Percentiles rank a stretch among this genome's conserved stretches.
Conservation (phyloP, 2,113 vertebrate species). For the Tylochromis polylepis region DNA sequence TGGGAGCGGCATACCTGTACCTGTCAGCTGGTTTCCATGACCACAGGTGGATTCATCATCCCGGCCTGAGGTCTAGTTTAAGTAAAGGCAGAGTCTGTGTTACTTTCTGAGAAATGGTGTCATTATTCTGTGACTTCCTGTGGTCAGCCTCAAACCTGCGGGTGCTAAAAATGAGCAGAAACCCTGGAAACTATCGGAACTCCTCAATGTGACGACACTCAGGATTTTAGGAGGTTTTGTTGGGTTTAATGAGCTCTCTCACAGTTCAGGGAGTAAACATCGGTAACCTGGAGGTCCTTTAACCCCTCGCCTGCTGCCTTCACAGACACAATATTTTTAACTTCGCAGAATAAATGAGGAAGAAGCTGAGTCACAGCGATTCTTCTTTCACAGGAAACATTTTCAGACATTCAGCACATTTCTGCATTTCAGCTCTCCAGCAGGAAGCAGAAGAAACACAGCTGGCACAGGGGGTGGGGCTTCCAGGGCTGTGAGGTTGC, state of each 20-base stretch:
- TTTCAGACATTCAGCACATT: slow-evolving; percentile 34
- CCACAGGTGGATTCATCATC: background rate
- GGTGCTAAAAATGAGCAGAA: background rate
- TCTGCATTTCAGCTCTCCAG: background rate
- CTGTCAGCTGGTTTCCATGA: background rate
- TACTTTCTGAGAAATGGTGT: background rate
- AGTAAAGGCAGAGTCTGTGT: background rate
- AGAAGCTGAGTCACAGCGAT: background rate
- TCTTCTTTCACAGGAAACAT: background rate
- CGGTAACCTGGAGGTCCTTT: background rate
- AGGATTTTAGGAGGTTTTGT: background rate
- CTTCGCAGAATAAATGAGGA: background rate
- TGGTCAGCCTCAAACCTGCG: background rate
- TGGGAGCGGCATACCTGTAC: background rate
- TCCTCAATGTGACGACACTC: background rate
- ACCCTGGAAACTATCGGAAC: background rate
- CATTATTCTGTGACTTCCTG: background rate
- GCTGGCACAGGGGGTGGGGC: background rate
- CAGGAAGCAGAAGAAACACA: background rate
- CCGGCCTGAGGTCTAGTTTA: background rate
- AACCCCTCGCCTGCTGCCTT: background rate
- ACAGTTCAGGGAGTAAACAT: background rate
- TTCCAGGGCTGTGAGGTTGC: background rate
- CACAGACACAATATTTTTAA: background rate
- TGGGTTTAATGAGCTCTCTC: background rate